A percentile compares a stretch with the other conserved stretches of the same genome.
Conservation (phyloP, 1,140 invertebrate species). For the Procambarus clarkii region DNA sequence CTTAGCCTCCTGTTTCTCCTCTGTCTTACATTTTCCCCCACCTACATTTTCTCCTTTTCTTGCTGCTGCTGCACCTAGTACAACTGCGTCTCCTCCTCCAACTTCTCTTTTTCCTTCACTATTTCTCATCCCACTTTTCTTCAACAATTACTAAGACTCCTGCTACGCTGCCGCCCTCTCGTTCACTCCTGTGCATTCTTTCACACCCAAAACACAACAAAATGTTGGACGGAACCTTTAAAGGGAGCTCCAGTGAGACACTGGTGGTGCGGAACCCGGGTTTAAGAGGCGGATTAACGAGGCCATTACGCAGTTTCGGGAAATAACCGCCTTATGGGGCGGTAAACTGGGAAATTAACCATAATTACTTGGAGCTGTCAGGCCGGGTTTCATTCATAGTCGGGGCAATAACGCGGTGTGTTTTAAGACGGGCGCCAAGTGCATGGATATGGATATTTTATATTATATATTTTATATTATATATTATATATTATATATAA, state of each 20-base stretch:
- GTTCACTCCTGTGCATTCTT: background rate
- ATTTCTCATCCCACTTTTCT: background rate
- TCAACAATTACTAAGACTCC: background rate
- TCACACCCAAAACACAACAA: background rate
- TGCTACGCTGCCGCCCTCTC: background rate
- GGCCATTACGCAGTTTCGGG: conserved; percentile 23
- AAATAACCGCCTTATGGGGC: conserved; percentile 34
- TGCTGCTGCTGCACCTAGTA: no score
- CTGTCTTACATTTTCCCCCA: background rate
- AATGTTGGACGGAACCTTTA: no score
- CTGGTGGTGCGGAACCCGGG: background rate
- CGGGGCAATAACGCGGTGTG: background rate
- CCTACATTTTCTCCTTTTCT: background rate
- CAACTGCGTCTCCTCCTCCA: background rate
- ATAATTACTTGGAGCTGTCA: conserved; percentile 26
- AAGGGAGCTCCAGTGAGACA: background rate
- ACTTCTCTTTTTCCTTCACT: background rate
- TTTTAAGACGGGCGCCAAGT: background rate
- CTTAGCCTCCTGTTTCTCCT: background rate
- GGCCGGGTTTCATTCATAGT: conserved; percentile 2
- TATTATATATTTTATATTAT: background rate
- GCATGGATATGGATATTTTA: background rate
- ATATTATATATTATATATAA: background rate
- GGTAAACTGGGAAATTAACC: conserved; percentile 25
- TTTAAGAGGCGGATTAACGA: conserved; percentile 18